These are phyloP conservation scores for Caenorhabditis briggsae DNA, from an alignment of 1,140 invertebrate species.

Conservation along the genomic window DNA sequence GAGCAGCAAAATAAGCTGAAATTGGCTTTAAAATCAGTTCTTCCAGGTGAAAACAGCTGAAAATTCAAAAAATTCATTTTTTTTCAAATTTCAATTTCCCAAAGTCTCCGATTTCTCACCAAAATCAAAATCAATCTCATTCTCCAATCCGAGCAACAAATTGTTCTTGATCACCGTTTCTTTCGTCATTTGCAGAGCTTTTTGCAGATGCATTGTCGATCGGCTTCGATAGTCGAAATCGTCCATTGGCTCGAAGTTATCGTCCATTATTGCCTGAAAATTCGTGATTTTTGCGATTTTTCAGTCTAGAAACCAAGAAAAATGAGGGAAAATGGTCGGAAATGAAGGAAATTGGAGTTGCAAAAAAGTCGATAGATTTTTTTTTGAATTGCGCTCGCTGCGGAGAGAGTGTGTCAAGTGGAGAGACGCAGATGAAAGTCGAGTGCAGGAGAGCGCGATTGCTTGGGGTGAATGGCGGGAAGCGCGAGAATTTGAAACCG, in stretches of 20 bases:
- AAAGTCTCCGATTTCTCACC: background rate
- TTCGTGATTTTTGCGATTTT: background rate
- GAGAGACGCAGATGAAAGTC: background rate
- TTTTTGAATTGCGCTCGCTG: constrained; percentile 5
- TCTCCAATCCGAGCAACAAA: background rate
- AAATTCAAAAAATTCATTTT: too few species aligned
- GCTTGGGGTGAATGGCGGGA: background rate
- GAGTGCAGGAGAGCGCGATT: background rate
- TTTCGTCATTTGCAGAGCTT: constrained; percentile 30
- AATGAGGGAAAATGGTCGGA: background rate
- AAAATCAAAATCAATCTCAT: constrained; percentile 36
- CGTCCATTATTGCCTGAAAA: constrained; percentile 9
- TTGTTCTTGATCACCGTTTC: background rate
- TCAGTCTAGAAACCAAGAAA: background rate
- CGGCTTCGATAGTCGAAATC: background rate
- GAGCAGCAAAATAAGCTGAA: too few species aligned
- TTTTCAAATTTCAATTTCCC: too few species aligned
- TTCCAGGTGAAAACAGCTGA: too few species aligned
- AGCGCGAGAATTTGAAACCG: background rate
- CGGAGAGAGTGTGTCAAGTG: background rate
- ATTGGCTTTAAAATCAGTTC: too few species aligned
- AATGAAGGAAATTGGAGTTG: background rate
- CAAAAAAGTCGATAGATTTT: background rate
- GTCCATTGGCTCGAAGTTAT: background rate
- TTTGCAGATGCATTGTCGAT: background rate